Conservation (phyloP, 64 coral and sea anemone species). For the Pocillopora verrucosa region DNA sequence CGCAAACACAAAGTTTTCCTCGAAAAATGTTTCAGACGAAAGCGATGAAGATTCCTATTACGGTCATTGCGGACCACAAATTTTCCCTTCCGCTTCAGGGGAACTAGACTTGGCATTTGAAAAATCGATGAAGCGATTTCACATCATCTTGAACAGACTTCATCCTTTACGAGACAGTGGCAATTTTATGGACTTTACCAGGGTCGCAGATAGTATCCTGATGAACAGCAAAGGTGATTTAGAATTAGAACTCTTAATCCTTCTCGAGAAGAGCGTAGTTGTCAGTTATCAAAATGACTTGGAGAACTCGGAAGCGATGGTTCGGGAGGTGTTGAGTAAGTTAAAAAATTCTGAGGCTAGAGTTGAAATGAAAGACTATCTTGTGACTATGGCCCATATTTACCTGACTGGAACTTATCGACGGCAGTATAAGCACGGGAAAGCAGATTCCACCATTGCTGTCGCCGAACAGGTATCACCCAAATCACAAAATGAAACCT, state of each 20-base stretch:
- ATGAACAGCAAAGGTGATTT: neutral
- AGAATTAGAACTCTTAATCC: neutral
- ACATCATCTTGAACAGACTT: neutral
- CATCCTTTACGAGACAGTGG: constrained; percentile 14
- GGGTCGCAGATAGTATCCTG: neutral
- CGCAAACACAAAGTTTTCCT: neutral
- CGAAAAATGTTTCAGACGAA: neutral
- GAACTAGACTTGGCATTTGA: neutral
- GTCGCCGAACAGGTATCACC: constrained; percentile 13
- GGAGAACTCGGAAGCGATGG: constrained; percentile 15
- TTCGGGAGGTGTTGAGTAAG: neutral
- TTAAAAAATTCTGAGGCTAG: constrained; percentile 6
- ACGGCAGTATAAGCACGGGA: constrained; percentile 32
- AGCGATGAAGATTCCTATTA: neutral
- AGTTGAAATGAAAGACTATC: neutral
- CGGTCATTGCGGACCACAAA: neutral
- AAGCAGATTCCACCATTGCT: constrained; percentile 1
- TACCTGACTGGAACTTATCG: constrained; percentile 61
- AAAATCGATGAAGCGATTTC: neutral
- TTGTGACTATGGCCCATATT: constrained; percentile 1
- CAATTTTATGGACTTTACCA: neutral
- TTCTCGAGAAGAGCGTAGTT: constrained; percentile 9
- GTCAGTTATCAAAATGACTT: constrained; percentile 29
- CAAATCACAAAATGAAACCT: neutral
- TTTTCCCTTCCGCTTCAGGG: neutral